Evolutionary conservation across 2,888 invertebrate species (phyloP).

Genomic region (Andrena camellia): DNA sequence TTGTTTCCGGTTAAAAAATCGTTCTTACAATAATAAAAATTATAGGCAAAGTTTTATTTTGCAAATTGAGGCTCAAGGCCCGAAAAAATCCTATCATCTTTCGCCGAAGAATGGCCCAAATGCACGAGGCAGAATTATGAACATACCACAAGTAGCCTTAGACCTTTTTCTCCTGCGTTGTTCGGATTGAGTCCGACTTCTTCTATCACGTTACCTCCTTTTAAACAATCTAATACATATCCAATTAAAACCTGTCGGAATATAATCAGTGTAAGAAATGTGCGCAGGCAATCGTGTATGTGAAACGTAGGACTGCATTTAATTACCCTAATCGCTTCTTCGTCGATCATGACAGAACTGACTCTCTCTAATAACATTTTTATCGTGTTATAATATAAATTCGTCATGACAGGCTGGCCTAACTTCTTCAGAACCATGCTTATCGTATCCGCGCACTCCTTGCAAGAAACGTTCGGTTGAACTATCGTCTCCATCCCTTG

Average conservation of each 20-base stretch:
- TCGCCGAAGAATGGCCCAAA: too few relatives aligned
- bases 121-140: constrained; percentile 14
- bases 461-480: constrained; percentile 95
- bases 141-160: constrained; percentile 92
- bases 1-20: too few relatives aligned
- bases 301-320: background rate
- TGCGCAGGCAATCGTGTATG: background rate
- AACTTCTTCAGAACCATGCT: constrained; percentile 94
- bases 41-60: too few relatives aligned
- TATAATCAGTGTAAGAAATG: constrained; percentile 2
- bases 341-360: constrained; percentile 98
- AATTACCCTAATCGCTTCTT: constrained; percentile 91
- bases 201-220: constrained; percentile 89
- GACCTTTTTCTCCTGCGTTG: constrained; percentile 95
- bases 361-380: constrained; percentile 97
- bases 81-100: too few relatives aligned
- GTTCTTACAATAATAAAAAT: too few relatives aligned
- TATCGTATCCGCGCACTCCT: constrained; percentile 96
- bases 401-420: constrained; percentile 97
- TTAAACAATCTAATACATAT: constrained; percentile 89
- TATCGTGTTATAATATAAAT: constrained; percentile 97
- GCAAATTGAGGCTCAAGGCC: too few relatives aligned
- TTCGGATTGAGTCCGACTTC: constrained; percentile 93
- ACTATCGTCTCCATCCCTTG: constrained; percentile 95
- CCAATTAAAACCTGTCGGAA: constrained; percentile 86